Conservation (phyloP, 2,888 invertebrate genomes). For the Leptopterna dolabrata region DNA sequence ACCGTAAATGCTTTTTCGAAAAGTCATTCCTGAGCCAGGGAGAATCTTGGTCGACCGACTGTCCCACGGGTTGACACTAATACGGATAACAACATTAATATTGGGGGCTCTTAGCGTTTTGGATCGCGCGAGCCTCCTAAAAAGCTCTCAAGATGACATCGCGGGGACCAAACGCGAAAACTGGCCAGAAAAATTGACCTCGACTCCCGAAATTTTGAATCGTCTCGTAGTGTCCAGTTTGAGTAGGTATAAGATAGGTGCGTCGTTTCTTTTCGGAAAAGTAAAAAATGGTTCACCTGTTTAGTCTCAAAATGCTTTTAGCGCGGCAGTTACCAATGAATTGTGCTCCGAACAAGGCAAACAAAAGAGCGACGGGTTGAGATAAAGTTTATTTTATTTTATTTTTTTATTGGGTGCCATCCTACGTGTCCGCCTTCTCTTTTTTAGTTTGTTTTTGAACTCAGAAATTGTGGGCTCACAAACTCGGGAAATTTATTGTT, state of each 20-base stretch:
- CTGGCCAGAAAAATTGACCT: slow-evolving; percentile 11
- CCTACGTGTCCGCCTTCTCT: neutral
- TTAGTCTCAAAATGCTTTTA: slow-evolving; percentile 32
- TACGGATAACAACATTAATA: slow-evolving; percentile 53
- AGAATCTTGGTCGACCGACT: slow-evolving; percentile 14
- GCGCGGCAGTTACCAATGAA: slow-evolving; percentile 28
- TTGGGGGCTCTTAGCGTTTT: slow-evolving; percentile 6
- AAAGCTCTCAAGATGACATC: neutral
- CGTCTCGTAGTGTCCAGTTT: neutral
- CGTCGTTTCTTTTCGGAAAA: neutral
- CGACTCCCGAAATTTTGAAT: slow-evolving; percentile 40
- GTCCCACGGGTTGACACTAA: slow-evolving; percentile 51
- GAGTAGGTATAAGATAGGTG: neutral
- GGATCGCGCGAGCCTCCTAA: neutral
- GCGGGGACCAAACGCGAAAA: neutral
- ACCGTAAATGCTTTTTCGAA: slow-evolving; percentile 11
- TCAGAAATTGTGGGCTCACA: neutral
- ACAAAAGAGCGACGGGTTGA: slow-evolving; percentile 28
- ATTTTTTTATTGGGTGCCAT: neutral
- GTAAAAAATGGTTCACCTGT: neutral
- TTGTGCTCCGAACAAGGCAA: neutral
- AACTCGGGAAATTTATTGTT: neutral
- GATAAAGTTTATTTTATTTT: neutral
- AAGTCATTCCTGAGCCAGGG: slow-evolving; percentile 22
- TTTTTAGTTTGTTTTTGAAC: neutral